A percentile compares a stretch with the other conserved stretches of the same genome.
These are phyloP conservation scores for Vesta saturnalis DNA, from an alignment of 2,888 invertebrate genomes.

Conservation along the genomic window DNA sequence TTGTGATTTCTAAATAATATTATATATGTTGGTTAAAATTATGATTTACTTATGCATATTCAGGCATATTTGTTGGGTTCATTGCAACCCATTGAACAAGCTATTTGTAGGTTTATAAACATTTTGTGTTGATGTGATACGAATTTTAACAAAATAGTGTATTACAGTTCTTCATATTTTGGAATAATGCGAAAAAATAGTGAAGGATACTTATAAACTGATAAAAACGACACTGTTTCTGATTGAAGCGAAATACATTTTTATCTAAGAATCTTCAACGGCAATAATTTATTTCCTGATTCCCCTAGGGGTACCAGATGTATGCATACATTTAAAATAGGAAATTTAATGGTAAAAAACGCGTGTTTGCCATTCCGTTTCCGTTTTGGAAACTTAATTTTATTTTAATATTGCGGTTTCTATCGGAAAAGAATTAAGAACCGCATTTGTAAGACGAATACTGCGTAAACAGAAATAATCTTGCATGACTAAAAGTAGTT, in stretches of 20 bases:
- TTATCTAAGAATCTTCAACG: constrained; percentile 29
- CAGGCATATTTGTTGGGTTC: too few relatives aligned
- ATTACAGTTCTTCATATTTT: too few relatives aligned
- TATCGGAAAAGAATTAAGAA: constrained; percentile 50
- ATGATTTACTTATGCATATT: too few relatives aligned
- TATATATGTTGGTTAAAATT: too few relatives aligned
- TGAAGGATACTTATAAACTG: too few relatives aligned
- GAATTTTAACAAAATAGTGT: too few relatives aligned
- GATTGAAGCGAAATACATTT: constrained; percentile 13
- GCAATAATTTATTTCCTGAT: constrained; percentile 40
- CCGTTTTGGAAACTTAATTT: constrained; percentile 46
- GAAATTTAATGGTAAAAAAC: constrained; percentile 45
- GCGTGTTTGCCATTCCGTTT: constrained; percentile 45
- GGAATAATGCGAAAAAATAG: too few relatives aligned
- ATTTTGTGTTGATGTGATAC: too few relatives aligned
- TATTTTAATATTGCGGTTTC: constrained; percentile 48
- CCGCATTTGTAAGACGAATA: constrained; percentile 40
- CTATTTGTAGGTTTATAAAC: too few relatives aligned
- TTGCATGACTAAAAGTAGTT: constrained; percentile 26
- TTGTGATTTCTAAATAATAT: too few relatives aligned
- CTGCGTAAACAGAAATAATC: constrained; percentile 39
- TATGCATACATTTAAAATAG: constrained; percentile 42
- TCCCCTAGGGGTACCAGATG: constrained; percentile 35
- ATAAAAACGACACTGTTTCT: not conserved
- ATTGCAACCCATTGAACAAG: too few relatives aligned